These are phyloP conservation scores for Calephelis virginiensis DNA, from an alignment of 1,140 invertebrate genomes.

Conservation along the genomic window DNA sequence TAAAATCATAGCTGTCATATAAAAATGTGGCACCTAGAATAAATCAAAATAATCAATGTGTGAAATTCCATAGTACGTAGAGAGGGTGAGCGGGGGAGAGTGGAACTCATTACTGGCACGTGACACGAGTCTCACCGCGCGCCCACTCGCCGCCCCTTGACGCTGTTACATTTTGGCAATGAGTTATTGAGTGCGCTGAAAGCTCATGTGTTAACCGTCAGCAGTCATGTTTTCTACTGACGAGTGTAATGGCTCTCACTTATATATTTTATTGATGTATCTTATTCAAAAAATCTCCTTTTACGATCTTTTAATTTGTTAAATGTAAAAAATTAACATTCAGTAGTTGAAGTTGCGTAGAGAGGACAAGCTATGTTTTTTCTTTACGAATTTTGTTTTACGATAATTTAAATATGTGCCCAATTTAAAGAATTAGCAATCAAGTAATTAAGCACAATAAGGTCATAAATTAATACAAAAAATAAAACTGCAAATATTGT, in stretches of 20 bases:
- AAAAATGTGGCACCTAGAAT: constrained; percentile 55
- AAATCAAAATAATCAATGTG: constrained; percentile 72
- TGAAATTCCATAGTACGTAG: constrained; percentile 63
- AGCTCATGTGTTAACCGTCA: constrained; percentile 61
- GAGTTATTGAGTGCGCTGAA: constrained; percentile 73
- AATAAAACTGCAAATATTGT: no score
- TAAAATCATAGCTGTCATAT: constrained; percentile 29
- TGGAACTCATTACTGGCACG: constrained; percentile 70
- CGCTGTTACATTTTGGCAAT: constrained; percentile 67
- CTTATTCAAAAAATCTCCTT: background rate
- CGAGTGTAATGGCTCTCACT: constrained; percentile 11
- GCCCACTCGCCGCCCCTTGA: constrained; percentile 48
- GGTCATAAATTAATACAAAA: no score
- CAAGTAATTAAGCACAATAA: no score
- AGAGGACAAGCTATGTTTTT: no score
- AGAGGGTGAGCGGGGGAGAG: constrained; percentile 46
- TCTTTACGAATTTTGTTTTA: no score
- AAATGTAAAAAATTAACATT: no score
- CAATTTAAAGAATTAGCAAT: no score
- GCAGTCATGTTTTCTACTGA: constrained; percentile 33
- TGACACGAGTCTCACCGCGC: constrained; percentile 61
- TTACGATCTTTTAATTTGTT: no score
- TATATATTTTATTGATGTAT: constrained; percentile 2
- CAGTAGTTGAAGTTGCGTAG: no score
- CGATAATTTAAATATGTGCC: no score